Conservation (phyloP, 2,113 vertebrate species). For the Trogon surrucura region DNA sequence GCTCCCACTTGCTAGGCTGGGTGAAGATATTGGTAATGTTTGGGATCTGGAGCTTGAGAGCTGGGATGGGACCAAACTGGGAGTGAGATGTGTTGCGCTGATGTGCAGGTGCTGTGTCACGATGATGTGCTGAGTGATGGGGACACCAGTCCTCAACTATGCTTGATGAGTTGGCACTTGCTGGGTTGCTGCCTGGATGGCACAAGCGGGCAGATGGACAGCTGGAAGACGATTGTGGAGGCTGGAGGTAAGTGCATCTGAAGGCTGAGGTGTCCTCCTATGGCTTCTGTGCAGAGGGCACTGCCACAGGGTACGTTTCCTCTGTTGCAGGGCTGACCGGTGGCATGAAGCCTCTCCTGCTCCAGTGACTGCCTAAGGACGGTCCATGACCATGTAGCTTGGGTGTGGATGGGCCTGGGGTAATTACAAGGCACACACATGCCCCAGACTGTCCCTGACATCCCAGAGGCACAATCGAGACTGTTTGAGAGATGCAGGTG, state of each 20-base stretch:
- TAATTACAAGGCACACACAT: background rate
- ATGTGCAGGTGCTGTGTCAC: background rate
- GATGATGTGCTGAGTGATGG: fast-evolving
- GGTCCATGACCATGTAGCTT: background rate
- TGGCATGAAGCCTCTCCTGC: background rate
- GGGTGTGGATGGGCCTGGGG: background rate
- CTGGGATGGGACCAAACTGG: background rate
- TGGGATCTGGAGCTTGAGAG: background rate
- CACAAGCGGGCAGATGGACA: fast-evolving
- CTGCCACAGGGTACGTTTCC: too few species aligned
- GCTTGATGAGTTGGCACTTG: background rate
- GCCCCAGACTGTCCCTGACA: background rate
- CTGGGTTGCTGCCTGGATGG: background rate
- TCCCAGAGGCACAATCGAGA: background rate
- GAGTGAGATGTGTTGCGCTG: background rate
- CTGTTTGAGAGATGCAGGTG: background rate
- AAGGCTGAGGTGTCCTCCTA: background rate
- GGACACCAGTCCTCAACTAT: fast-evolving
- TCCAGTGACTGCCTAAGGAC: fast-evolving
- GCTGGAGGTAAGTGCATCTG: background rate
- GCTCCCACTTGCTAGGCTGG: background rate
- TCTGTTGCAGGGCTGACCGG: fast-evolving
- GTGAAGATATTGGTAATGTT: background rate
- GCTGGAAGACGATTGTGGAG: background rate
- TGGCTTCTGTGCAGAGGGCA: background rate